phyloP scores from a whole-genome alignment of 2,888 invertebrate genomes.

The Athalia circularis region DNA sequence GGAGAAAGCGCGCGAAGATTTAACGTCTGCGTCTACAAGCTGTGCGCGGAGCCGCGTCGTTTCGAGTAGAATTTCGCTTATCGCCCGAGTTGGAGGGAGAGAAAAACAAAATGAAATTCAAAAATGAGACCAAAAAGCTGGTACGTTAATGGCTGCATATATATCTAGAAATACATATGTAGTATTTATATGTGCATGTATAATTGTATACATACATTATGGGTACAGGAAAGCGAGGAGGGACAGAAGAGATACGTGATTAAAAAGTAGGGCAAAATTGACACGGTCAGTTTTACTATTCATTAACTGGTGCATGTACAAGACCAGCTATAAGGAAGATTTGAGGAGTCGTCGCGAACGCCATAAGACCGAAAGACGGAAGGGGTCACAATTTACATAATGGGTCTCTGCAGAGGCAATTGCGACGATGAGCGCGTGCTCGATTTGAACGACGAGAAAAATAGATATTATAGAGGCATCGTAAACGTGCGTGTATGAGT shows the following conservation, averaged over 20 bases:
- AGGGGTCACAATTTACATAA: slow-evolving; percentile 31
- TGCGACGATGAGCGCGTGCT: slow-evolving; percentile 11
- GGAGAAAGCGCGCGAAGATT: too few species aligned
- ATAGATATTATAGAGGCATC: neutral
- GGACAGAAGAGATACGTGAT: neutral
- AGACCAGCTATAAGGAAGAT: too few species aligned
- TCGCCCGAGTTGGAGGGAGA: too few species aligned
- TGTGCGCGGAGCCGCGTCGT: too few species aligned
- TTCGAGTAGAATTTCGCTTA: too few species aligned
- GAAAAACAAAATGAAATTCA: neutral
- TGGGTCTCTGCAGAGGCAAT: slow-evolving; percentile 7
- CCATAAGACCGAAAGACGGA: neutral
- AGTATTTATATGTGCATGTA: neutral
- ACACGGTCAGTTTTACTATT: neutral
- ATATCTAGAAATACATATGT: neutral
- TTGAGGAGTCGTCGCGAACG: neutral
- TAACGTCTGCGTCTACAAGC: too few species aligned
- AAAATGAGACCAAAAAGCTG: neutral
- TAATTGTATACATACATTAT: neutral
- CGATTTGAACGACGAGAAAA: slow-evolving; percentile 8
- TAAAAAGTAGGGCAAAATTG: slow-evolving; percentile 16
- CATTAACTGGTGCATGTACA: too few species aligned
- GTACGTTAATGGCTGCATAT: neutral
- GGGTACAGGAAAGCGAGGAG: neutral
- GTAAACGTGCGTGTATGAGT: too few species aligned